phyloP scores from a whole-genome alignment of 2,888 invertebrate genomes.

The Mesorhabditis belari region DNA sequence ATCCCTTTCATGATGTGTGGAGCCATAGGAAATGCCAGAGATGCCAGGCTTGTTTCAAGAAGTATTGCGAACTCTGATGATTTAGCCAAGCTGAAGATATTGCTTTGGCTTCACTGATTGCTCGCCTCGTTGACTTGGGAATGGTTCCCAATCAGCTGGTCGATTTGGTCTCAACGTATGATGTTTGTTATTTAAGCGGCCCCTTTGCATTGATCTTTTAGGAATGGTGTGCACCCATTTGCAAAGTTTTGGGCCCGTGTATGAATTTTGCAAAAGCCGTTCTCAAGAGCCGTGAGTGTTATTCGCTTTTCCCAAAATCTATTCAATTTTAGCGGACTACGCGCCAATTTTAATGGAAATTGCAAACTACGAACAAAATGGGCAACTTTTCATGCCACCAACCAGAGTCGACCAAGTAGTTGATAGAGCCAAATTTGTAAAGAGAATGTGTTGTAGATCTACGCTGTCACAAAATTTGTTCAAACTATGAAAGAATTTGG shows the following conservation, averaged over 20 bases:
- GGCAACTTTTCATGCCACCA: not conserved
- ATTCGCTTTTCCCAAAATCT: not conserved
- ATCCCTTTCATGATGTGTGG: not conserved
- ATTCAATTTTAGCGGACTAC: not conserved
- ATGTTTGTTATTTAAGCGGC: not conserved
- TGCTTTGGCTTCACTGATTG: not conserved
- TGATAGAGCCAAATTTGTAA: not conserved
- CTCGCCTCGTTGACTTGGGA: not conserved
- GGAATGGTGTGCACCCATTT: not conserved
- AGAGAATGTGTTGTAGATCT: too few species aligned
- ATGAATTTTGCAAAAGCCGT: not conserved
- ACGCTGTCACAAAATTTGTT: too few species aligned
- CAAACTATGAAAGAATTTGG: too few species aligned
- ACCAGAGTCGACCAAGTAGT: not conserved
- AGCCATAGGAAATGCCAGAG: not conserved
- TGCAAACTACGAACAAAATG: not conserved
- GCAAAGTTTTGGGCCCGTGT: not conserved
- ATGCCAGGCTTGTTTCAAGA: too few species aligned
- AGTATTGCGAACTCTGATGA: not conserved
- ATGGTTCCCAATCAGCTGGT: not conserved
- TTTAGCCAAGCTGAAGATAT: not conserved
- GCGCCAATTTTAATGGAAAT: not conserved
- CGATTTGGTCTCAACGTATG: not conserved
- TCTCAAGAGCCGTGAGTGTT: not conserved
- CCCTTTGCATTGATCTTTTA: not conserved